Base-by-base conservation (phyloP, 2,113 vertebrate species). In the Thunnus thynnus region DNA sequence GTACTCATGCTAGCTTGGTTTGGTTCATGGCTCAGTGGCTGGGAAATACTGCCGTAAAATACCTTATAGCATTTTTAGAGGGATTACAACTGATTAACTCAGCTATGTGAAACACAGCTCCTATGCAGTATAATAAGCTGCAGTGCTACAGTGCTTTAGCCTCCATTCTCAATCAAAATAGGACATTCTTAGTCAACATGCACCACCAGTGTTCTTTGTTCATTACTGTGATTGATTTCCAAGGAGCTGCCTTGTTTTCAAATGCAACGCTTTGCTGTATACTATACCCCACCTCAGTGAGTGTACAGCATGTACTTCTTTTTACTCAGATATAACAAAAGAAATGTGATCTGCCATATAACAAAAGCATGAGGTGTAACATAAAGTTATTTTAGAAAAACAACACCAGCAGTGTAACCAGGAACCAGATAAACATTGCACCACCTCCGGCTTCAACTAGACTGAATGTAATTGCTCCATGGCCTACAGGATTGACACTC, bases 71-170 rank as follows among this genome's bases (percentile, higher is more conserved):
- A 67, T 89, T 75, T 74, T 88, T 50, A 75, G 60, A 83, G 57
- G 91, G 92, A 92, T 94, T 94, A 84, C 78, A 88, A 90, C 68
- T 85, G 88, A 92, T 92, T 88, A 90, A 76, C 63, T 83, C 72
- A 87, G 87, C 68, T 84, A 84, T 72, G 74, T 82, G 79, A 82
- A 85, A 83, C 76, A 66, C 76, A 56, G 79, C 70, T 68, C 13
- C 58, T 87, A 81, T 72, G 87, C 17, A 69, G 57, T 30, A 67
- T 81, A 89, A 72, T 79, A 67, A 85, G 71, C 82, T 80, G 51
- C 12, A 76, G 79, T 68, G 63, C 51, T 60, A 64, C 62, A 78
- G 41, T 22, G 1, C 77, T 67, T 64, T 61, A 68, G 54, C 36
- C 36, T 41, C 7, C 27, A 27, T 86, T 72, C 58, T 84, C 64